Conservation (phyloP, 2,797 vertebrate species). For the Enteromius radiatus region DNA sequence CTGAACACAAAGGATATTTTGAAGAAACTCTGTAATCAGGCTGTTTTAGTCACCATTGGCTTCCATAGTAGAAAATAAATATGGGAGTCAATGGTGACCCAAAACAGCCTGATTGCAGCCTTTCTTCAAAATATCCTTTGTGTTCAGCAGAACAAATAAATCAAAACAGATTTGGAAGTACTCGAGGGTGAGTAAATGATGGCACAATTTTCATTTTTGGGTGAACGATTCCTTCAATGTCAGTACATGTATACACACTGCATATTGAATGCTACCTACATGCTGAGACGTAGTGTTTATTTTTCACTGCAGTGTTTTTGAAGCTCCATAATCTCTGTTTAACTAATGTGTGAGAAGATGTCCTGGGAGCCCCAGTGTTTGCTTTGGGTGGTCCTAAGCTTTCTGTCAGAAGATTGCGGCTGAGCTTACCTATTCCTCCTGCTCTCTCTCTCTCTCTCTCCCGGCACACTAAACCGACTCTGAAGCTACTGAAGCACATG, state of each 20-base stretch:
- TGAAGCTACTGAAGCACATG: constrained; percentile 15
- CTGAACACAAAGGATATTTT: no score
- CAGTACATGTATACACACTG: constrained; percentile 6
- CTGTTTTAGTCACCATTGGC: no score
- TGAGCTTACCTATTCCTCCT: constrained; percentile 2
- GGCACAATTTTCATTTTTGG: no score
- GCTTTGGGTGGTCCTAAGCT: constrained; percentile 37
- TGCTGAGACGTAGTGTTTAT: constrained; percentile 6
- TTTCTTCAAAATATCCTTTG: no score
- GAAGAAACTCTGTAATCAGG: no score
- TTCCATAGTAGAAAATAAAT: no score
- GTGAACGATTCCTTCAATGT: background rate
- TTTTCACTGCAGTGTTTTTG: constrained; percentile 36
- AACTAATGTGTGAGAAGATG: constrained; percentile 66
- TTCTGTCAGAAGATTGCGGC: constrained; percentile 2
- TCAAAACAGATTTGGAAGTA: no score
- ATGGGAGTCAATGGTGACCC: no score
- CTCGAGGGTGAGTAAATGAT: no score
- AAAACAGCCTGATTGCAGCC: no score
- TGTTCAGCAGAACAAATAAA: no score
- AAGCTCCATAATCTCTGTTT: constrained; percentile 65
- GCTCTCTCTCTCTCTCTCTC: constrained; percentile 3
- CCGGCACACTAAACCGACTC: background rate
- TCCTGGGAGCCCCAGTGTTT: constrained; percentile 45
- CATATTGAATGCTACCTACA: constrained; percentile 21